Base-by-base conservation (phyloP, 2,888 invertebrate genomes). In the Oligia latruncula region DNA sequence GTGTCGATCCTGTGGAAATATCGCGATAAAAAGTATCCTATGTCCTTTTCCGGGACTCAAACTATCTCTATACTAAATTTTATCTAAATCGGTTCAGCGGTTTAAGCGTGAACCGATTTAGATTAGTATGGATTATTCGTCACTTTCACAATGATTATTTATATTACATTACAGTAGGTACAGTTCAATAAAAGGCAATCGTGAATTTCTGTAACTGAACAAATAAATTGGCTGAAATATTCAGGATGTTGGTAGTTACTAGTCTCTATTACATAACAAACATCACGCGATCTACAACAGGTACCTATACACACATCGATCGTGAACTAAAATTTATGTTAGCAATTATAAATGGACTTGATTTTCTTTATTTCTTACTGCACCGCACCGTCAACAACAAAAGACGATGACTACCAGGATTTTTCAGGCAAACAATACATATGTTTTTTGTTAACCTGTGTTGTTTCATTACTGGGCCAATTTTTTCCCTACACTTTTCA, bases 221-320 rank as follows among this genome's bases (percentile, higher is more conserved):
- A 67, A 74, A 71, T 76, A 74, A 80, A 77, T 74, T 74, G 13
- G 43, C 77, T 77, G 84, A 77, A 84, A 77, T n/a, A 82, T 43
- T 11, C 77, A 72, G 85, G 82, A 85, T 67, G 72, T 79, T 64
- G 68, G 55, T 82, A 55, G 29, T 77, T 85, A 82, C 55, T 29
- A 74, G 74, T 52, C 46, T 68, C 5, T 55, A 55, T 81, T 85
- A 77, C 86, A 43, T 79, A 77, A 82, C 71, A 46, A n/a, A 70
- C 29, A 82, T 66, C 85, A 85, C 85, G 85, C 85, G 82, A 85
- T 85, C 3, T 35, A 49, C 35, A 60, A n/a, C 58, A 13, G 9
- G 20, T 60, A 35, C 58, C 17, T n/a, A 29, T 23, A 9, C 17
- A 67, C 20, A 52, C 67, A 73, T 81, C 55, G 65, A 60, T 46